Percentiles rank a stretch among this genome's conserved stretches.
These are phyloP conservation scores for Apotomis betuletana DNA, from an alignment of 2,888 invertebrate species.

Conservation along the genomic window DNA sequence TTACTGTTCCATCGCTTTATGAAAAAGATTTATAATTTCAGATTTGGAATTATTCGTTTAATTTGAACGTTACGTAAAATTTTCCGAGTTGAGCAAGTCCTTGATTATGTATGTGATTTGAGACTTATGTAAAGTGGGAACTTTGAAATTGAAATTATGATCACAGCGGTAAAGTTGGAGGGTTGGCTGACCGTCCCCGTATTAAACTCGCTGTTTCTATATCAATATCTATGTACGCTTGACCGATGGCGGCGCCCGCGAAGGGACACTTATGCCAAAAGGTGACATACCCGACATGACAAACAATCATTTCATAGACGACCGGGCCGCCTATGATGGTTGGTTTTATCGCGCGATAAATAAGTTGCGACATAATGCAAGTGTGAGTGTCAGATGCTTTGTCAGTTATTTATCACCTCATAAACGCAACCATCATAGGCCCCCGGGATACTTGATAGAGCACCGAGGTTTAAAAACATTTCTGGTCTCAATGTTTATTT, in stretches of 20 bases:
- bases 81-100: slow-evolving; percentile 7
- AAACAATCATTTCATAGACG: background rate
- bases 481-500: background rate
- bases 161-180: slow-evolving; percentile 58
- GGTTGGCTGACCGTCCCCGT: slow-evolving; percentile 48
- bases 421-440: too few relatives aligned
- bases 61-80: slow-evolving; percentile 19
- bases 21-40: slow-evolving; percentile 6
- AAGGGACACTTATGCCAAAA: background rate
- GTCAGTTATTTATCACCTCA: too few relatives aligned
- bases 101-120: slow-evolving; percentile 39
- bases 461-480: background rate
- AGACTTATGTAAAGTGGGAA: slow-evolving; percentile 56
- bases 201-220: slow-evolving; percentile 20
- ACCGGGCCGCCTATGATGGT: background rate
- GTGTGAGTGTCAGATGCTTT: too few relatives aligned
- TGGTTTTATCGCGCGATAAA: too few relatives aligned
- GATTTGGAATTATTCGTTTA: background rate
- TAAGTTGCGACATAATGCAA: too few relatives aligned
- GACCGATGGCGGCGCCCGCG: background rate
- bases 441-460: background rate
- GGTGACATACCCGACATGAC: background rate
- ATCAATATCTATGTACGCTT: slow-evolving; percentile 11
- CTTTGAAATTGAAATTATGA: slow-evolving; percentile 72
- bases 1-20: slow-evolving; percentile 42